Percentiles rank a stretch among this genome's conserved stretches.
These are phyloP conservation scores for Trichoplusia ni DNA, from an alignment of 1,140 invertebrate genomes.

Conservation along the genomic window DNA sequence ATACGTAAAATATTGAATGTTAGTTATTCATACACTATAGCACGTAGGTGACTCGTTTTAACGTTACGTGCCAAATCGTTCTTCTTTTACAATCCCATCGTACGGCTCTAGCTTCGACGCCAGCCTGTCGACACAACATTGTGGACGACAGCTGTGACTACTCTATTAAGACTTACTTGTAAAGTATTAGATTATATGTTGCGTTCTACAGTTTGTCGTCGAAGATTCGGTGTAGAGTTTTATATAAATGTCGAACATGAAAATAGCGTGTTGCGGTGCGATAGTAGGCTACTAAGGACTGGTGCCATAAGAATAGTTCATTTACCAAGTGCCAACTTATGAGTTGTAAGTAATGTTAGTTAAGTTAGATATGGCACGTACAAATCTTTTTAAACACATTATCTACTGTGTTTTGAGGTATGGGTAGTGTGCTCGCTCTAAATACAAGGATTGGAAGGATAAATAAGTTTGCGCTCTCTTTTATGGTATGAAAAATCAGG, in stretches of 20 bases:
- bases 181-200: background rate
- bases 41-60: conserved; percentile 33
- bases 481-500: too few species aligned
- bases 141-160: background rate
- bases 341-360: conserved; percentile 18
- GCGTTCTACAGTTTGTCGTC: background rate
- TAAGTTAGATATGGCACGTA: conserved; percentile 30
- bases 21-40: conserved; percentile 44
- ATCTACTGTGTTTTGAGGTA: conserved; percentile 20
- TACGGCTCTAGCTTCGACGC: background rate
- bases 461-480: too few species aligned
- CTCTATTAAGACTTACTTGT: background rate
- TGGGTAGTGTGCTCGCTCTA: too few species aligned
- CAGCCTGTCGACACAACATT: background rate
- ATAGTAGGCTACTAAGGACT: background rate
- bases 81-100: conserved; percentile 17
- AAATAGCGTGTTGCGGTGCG: background rate
- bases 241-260: conserved; percentile 5
- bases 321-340: conserved; percentile 30
- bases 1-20: conserved; percentile 49
- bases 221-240: background rate
- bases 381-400: background rate
- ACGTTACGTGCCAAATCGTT: conserved; percentile 40
- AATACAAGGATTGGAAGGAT: too few species aligned
- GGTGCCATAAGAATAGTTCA: conserved; percentile 16